Conservation (phyloP, 2,888 invertebrate species). For the Nymphalis polychloros region DNA sequence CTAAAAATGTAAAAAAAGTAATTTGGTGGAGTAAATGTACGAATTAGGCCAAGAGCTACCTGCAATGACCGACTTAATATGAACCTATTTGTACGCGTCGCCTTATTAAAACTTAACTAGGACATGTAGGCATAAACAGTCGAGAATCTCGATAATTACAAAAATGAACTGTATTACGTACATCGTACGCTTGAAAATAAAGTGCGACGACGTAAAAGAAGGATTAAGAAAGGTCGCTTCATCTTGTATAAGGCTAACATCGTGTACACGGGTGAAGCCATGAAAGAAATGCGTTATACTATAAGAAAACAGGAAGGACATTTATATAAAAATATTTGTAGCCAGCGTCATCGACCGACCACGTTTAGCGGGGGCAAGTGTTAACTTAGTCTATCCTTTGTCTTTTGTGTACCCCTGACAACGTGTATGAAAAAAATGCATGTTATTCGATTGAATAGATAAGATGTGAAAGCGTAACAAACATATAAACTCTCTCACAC, state of each 20-base stretch:
- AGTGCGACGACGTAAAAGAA: neutral
- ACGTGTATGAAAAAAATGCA: too few species aligned
- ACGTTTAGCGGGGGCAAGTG: too few species aligned
- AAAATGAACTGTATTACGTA: conserved; percentile 1
- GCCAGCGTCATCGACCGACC: too few species aligned
- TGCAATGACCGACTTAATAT: conserved; percentile 43
- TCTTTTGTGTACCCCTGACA: too few species aligned
- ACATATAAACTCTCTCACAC: too few species aligned
- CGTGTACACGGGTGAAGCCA: conserved; percentile 17
- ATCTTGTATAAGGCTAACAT: conserved; percentile 23
- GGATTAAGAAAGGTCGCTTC: conserved; percentile 23
- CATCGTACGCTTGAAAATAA: conserved; percentile 4
- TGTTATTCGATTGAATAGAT: too few species aligned
- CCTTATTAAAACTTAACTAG: conserved; percentile 45
- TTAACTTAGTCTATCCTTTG: too few species aligned
- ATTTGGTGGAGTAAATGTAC: conserved; percentile 13
- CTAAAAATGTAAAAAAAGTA: neutral
- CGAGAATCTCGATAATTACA: neutral
- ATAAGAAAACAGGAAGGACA: conserved; percentile 15
- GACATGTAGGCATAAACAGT: conserved; percentile 34
- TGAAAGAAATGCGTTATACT: conserved; percentile 11
- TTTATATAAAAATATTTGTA: too few species aligned
- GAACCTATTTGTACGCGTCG: conserved; percentile 43
- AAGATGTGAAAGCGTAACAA: too few species aligned
- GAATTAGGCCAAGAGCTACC: conserved; percentile 38